phyloP scores from a whole-genome alignment of 2,113 vertebrate species.

The Alaudala cheleensis region DNA sequence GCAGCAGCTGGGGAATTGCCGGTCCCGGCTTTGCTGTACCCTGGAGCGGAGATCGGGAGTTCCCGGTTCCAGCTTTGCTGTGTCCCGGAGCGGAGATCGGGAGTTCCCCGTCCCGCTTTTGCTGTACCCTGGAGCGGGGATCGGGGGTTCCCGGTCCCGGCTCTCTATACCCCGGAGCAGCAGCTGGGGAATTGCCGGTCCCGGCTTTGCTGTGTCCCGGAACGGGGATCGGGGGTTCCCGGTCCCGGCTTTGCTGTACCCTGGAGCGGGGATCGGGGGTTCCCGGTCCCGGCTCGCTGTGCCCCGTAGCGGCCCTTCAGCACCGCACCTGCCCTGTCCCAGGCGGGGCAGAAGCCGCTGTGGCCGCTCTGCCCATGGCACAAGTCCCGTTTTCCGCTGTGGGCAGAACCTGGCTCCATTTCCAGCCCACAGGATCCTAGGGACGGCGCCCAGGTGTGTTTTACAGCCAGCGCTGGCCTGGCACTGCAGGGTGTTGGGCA shows the following conservation, averaged over 20 bases:
- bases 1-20: no score
- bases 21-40: not conserved
- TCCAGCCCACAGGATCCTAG: not conserved
- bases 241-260: not conserved
- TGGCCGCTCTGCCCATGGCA: not conserved
- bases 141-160: not conserved
- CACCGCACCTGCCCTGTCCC: fast-evolving
- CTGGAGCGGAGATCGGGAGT: not conserved
- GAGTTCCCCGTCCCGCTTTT: not conserved
- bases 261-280: no score
- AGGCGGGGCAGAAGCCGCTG: not conserved
- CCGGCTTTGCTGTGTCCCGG: not conserved
- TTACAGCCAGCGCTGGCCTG: not conserved
- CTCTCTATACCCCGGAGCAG: no score
- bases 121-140: no score
- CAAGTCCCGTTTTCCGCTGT: not conserved
- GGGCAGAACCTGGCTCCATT: fast-evolving
- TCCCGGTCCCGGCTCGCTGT: fast-evolving
- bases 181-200: not conserved
- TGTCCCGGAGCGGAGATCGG: not conserved
- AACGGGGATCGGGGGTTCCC: no score
- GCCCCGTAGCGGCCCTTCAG: not conserved
- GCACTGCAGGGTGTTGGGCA: fast-evolving
- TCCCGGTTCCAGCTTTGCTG: not conserved
- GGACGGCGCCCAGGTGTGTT: not conserved